Evolutionary conservation across 2,113 vertebrate species (phyloP).

Genomic region (Odontophorus gujanensis): DNA sequence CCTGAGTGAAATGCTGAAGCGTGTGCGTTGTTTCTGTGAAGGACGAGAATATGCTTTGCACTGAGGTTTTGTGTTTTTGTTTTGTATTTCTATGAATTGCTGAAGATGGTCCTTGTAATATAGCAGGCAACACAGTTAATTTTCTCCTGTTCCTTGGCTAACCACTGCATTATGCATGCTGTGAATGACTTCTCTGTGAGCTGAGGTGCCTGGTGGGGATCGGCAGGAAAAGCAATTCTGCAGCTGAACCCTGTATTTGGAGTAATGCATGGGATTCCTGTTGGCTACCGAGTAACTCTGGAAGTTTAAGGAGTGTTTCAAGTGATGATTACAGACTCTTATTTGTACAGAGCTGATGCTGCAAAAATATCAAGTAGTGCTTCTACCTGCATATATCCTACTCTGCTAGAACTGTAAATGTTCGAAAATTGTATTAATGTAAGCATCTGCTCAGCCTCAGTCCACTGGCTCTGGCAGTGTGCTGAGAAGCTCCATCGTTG

Average conservation of each 20-base stretch:
- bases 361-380: slow-evolving; percentile 45
- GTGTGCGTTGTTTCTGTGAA: background rate
- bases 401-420: slow-evolving; percentile 8
- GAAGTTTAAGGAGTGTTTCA: slow-evolving; percentile 44
- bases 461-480: background rate
- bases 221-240: slow-evolving; percentile 36
- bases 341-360: slow-evolving; percentile 39
- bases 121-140: background rate
- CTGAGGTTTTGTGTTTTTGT: background rate
- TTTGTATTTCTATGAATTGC: slow-evolving; percentile 11
- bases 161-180: background rate
- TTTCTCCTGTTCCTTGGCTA: slow-evolving; percentile 30
- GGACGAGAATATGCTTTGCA: background rate
- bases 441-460: slow-evolving; percentile 28
- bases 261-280: background rate
- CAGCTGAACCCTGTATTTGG: background rate
- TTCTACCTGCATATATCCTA: slow-evolving; percentile 47
- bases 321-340: slow-evolving; percentile 29
- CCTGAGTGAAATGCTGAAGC: background rate
- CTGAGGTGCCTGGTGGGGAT: background rate
- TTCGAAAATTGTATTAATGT: slow-evolving; percentile 21
- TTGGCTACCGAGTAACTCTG: slow-evolving; percentile 27
- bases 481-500: background rate
- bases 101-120: background rate
- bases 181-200: background rate